These are phyloP conservation scores for Macaria notata DNA, from an alignment of 2,888 invertebrate species.

Conservation along the genomic window DNA sequence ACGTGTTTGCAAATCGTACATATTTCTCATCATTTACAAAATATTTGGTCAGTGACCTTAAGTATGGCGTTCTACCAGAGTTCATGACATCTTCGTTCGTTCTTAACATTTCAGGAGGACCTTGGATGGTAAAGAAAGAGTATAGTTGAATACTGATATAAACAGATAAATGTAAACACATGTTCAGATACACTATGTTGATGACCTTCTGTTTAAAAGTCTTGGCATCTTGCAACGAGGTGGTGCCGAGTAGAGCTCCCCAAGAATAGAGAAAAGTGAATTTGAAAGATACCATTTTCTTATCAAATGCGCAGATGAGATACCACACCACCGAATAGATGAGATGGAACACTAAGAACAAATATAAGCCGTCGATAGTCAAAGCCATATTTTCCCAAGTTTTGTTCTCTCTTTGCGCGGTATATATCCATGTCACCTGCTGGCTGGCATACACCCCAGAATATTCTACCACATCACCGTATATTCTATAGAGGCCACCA, in stretches of 20 bases:
- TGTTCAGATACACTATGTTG: slow-evolving; percentile 51
- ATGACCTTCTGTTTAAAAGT: slow-evolving; percentile 60
- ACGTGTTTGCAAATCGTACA: slow-evolving; percentile 46
- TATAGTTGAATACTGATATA: slow-evolving; percentile 61
- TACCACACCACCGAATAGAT: slow-evolving; percentile 52
- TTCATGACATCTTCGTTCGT: slow-evolving; percentile 53
- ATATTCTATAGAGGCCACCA: slow-evolving; percentile 62
- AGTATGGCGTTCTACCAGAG: slow-evolving; percentile 49
- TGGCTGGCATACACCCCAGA: slow-evolving; percentile 61
- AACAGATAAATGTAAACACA: slow-evolving; percentile 57
- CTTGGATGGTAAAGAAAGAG: slow-evolving; percentile 59
- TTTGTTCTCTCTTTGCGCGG: slow-evolving; percentile 46
- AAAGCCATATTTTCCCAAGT: slow-evolving; percentile 54
- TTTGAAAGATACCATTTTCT: slow-evolving; percentile 37
- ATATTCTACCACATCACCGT: slow-evolving; percentile 57
- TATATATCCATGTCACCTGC: slow-evolving; percentile 56
- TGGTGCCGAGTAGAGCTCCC: slow-evolving; percentile 58
- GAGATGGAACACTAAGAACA: slow-evolving; percentile 59
- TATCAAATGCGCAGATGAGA: slow-evolving; percentile 47
- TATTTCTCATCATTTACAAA: slow-evolving; percentile 54
- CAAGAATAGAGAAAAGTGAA: slow-evolving; percentile 52
- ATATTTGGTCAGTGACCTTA: slow-evolving; percentile 45
- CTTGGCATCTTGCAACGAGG: slow-evolving; percentile 49
- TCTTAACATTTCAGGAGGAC: slow-evolving; percentile 51
- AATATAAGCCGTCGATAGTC: slow-evolving; percentile 53